These are phyloP conservation scores for Tenthredo livida DNA, from an alignment of 2,888 invertebrate genomes.

Conservation along the genomic window DNA sequence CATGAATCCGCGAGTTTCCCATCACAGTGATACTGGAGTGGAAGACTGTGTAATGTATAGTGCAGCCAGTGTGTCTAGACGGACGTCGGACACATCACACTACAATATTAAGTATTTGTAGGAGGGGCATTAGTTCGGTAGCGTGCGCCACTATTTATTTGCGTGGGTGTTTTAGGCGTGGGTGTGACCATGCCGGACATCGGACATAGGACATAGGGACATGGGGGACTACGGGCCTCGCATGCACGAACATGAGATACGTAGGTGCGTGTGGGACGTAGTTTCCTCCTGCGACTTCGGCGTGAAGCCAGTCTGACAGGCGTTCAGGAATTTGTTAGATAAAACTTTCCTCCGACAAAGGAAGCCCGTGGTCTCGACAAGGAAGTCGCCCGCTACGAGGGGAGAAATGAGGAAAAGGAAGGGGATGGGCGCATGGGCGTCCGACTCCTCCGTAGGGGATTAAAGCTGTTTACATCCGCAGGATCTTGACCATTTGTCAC, in stretches of 20 bases:
- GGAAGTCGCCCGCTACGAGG: conserved; percentile 28
- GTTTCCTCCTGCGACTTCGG: conserved; percentile 37
- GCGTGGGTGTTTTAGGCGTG: conserved; percentile 64
- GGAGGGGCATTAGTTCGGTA: conserved; percentile 25
- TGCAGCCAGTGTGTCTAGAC: conserved; percentile 35
- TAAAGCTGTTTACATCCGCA: conserved; percentile 33
- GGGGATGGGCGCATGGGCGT: conserved; percentile 17
- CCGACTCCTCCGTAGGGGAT: conserved; percentile 30
- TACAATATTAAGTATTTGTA: background rate
- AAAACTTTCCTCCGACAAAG: conserved; percentile 33
- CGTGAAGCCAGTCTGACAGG: conserved; percentile 23
- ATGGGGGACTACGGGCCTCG: conserved; percentile 17
- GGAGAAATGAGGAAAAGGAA: conserved; percentile 29
- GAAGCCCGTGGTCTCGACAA: conserved; percentile 33
- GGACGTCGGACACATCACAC: conserved; percentile 12
- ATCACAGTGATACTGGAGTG: background rate
- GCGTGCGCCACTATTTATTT: conserved; percentile 60
- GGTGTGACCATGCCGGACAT: conserved; percentile 66
- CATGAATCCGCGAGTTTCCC: conserved; percentile 10
- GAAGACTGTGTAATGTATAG: background rate
- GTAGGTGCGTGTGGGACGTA: conserved; percentile 38
- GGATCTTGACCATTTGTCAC: conserved; percentile 23
- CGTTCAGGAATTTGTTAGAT: conserved; percentile 17
- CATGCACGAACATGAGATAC: conserved; percentile 42
- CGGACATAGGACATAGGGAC: conserved; percentile 43